Evolutionary conservation across 2,797 vertebrate species (phyloP), one percentile per base, ranked within the genome.

Genomic region (Nannoperca australis): DNA sequence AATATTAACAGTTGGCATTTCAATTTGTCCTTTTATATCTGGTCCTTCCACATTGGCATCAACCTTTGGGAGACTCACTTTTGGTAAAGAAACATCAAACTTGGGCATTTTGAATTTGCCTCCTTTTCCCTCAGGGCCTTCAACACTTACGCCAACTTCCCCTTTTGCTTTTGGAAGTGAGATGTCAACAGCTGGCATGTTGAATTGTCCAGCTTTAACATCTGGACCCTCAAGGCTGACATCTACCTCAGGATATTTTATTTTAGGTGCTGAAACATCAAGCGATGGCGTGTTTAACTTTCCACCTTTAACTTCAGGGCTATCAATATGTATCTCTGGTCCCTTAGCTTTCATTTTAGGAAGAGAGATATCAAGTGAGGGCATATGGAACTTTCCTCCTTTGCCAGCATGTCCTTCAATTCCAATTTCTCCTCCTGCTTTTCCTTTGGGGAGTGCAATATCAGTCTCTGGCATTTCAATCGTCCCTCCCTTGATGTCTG

Each of bases 1-100:
- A 36, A 95, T 72, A 7, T 94, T 86, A 9, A 85, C 56, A 36
- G 70, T 88, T 0, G 93, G 93, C 60, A 95, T 88, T 5, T 90
- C 79, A n/a, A n/a, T n/a, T n/a, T n/a, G n/a, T n/a, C n/a, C n/a
- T n/a, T n/a, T n/a, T n/a, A n/a, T n/a, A n/a, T n/a, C n/a, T n/a
- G n/a, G n/a, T n/a, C n/a, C n/a, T n/a, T n/a, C n/a, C 44, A 86
- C 70, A 36, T 36, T 36, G 9, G n/a, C 70, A 36, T 36, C 8
- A 5, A 7, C 73, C 50, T 91, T 69, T 63, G 87, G 81, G 3
- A 86, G 36, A 7, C 75, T 89, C 2, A 85, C 18, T 17, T 89
- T 89, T 50, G 89, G 86, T 40, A 91, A 40, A 38, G 87, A 91
- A 47, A 92, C 2, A 2, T 85, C 87, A 62, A 91, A 40, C 70